phyloP scores from a whole-genome alignment of 1,140 invertebrate species.

The Drosophila takahashii region DNA sequence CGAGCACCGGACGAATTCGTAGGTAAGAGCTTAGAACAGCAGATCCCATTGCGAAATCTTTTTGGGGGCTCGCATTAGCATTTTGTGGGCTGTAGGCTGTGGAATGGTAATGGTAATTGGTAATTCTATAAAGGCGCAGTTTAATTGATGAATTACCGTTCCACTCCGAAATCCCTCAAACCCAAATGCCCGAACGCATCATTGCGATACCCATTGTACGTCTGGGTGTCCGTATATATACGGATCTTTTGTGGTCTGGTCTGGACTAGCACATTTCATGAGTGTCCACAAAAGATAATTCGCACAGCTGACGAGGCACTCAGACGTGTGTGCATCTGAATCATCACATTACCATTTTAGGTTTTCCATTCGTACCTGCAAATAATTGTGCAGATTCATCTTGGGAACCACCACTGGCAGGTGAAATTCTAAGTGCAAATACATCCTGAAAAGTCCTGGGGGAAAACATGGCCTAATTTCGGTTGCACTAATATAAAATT shows the following conservation, averaged over 20 bases:
- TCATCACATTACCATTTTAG: constrained; percentile 71
- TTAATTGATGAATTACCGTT: constrained; percentile 79
- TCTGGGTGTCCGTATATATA: not conserved
- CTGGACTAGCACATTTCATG: constrained; percentile 33
- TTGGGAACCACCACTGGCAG: constrained; percentile 3
- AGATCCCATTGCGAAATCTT: constrained; percentile 30
- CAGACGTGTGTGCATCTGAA: constrained; percentile 55
- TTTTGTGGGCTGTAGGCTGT: constrained; percentile 32
- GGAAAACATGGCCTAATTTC: not conserved
- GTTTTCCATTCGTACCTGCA: constrained; percentile 34
- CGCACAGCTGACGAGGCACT: constrained; percentile 47
- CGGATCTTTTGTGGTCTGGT: constrained; percentile 53
- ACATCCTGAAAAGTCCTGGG: not conserved
- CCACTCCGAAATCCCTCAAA: constrained; percentile 36
- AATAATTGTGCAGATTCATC: constrained; percentile 54
- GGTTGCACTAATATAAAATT: not conserved
- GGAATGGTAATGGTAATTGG: constrained; percentile 49
- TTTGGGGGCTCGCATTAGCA: constrained; percentile 60
- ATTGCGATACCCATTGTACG: constrained; percentile 21
- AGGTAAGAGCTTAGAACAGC: constrained; percentile 53
- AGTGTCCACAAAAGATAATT: constrained; percentile 44
- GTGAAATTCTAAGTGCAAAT: not conserved
- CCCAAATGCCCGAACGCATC: constrained; percentile 28
- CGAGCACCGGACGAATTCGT: constrained; percentile 1
- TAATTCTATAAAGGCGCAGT: constrained; percentile 66